Percentiles rank a stretch among this genome's conserved stretches.
Evolutionary conservation across 2,888 invertebrate genomes (phyloP).

Genomic region (Tenodera sinensis): DNA sequence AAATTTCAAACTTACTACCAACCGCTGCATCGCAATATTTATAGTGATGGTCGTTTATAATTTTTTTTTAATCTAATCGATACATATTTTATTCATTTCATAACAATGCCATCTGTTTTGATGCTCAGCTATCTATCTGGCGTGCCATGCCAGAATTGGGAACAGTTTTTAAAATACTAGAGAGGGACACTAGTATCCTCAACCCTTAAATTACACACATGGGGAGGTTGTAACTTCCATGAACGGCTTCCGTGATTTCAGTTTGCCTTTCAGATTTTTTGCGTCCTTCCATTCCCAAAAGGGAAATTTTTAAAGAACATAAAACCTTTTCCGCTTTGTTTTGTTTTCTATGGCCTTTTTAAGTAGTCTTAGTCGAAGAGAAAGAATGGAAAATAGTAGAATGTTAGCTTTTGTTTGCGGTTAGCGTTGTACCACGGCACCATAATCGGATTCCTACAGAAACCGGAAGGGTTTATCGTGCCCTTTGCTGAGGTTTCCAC

Average conservation of each 20-base stretch:
- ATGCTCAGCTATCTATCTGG: too few relatives aligned
- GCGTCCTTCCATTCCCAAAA: neutral
- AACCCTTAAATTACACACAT: too few relatives aligned
- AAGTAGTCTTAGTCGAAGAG: neutral
- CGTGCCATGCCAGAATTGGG: too few relatives aligned
- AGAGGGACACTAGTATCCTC: too few relatives aligned
- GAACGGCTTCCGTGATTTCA: neutral
- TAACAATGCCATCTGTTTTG: too few relatives aligned
- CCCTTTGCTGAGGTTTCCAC: neutral
- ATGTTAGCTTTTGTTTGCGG: neutral
- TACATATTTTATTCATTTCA: too few relatives aligned
- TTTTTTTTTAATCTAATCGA: too few relatives aligned
- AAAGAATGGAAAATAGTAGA: neutral
- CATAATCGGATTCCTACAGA: neutral
- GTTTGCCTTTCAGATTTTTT: neutral
- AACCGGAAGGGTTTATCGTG: neutral
- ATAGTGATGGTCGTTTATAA: too few relatives aligned
- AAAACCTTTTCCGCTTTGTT: neutral
- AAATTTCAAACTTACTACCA: too few relatives aligned
- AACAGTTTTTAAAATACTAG: too few relatives aligned
- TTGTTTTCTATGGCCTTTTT: neutral
- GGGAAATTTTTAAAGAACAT: neutral
- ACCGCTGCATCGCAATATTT: too few relatives aligned
- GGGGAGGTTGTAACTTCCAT: too few relatives aligned
- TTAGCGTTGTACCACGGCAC: neutral